Conservation (phyloP, 2,888 invertebrate genomes). For the Rapana venosa region DNA sequence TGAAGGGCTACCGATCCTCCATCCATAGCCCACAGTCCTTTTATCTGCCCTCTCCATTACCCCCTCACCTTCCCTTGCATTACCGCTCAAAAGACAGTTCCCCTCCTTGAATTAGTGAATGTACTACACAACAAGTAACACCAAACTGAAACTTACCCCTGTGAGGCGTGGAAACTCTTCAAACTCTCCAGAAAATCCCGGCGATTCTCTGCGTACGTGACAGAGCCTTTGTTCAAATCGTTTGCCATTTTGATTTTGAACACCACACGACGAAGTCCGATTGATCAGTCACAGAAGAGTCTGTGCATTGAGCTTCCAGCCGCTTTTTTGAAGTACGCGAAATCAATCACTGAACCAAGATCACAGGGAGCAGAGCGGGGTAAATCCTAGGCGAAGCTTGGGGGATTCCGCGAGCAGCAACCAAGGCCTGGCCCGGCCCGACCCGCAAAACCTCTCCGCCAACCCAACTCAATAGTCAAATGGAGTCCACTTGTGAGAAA, state of each 20-base stretch:
- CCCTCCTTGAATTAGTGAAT: too few relatives aligned
- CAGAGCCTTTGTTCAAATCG: slow-evolving; percentile 84
- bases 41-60: too few relatives aligned
- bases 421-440: not conserved
- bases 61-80: too few relatives aligned
- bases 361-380: slow-evolving; percentile 56
- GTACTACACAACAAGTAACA: not conserved
- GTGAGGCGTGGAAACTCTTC: slow-evolving; percentile 87
- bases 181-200: slow-evolving; percentile 90
- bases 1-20: too few relatives aligned
- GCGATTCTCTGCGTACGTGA: slow-evolving; percentile 87
- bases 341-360: slow-evolving; percentile 48
- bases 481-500: too few relatives aligned
- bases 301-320: slow-evolving; percentile 19
- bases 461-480: not conserved
- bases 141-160: not conserved
- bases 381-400: slow-evolving; percentile 55
- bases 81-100: not conserved
- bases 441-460: not conserved
- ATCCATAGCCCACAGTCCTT: too few relatives aligned
- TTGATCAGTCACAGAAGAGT: slow-evolving; percentile 32
- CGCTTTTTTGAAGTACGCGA: slow-evolving; percentile 44
- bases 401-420: slow-evolving; percentile 52
- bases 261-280: slow-evolving; percentile 36
- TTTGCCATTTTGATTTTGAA: slow-evolving; percentile 81